Base-by-base conservation (phyloP, 2,113 vertebrate genomes). In the Paralichthys olivaceus region DNA sequence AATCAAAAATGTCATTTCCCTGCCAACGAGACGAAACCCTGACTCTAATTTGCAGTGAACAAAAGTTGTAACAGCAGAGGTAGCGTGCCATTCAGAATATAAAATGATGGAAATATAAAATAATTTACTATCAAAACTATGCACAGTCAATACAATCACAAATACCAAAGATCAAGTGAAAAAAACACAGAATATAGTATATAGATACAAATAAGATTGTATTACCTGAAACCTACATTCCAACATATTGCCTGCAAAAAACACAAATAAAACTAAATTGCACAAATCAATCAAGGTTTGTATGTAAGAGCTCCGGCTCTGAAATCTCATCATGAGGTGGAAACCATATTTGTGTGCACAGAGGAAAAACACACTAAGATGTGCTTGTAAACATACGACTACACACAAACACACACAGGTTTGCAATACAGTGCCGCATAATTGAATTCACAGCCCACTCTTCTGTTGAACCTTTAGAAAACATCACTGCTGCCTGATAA, bases 1-100 rank as follows among this genome's bases (percentile, higher is more conserved):
- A 89, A 92, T 93, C 90, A 92, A 93, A 91, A 93, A 90, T 88
- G 90, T 80, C 29, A 91, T 93, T 90, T 93, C 76, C 79, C 79
- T 91, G 76, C 80, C 81, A 80, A 84, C 57, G 60, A 81, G 61
- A 59, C 19, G 4, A 26, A n/a, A n/a, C 22, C 69, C 13, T 0
- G 0, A 25, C 57, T 71, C 40, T 74, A 51, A 63, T 73, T 56
- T 49, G 40, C 26, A 2, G n/a, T 32, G 13, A 59, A 28, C 32
- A 70, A 69, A 49, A 8, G 32, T 34, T 15, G 43, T 14, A 15
- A 15, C 14, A 34, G 7, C 32, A 7, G 32, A 34, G 32, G 32
- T 34, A 8, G 7, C 32, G 7, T 8, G 32, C 32, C 6, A 34
- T 34, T 34, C 32, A 34, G 32, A 8, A 7, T 34, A 34, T 34